Evolutionary conservation across 2,888 invertebrate species (phyloP), one percentile per base, ranked within the genome.

Genomic region (Drosophila merina): DNA sequence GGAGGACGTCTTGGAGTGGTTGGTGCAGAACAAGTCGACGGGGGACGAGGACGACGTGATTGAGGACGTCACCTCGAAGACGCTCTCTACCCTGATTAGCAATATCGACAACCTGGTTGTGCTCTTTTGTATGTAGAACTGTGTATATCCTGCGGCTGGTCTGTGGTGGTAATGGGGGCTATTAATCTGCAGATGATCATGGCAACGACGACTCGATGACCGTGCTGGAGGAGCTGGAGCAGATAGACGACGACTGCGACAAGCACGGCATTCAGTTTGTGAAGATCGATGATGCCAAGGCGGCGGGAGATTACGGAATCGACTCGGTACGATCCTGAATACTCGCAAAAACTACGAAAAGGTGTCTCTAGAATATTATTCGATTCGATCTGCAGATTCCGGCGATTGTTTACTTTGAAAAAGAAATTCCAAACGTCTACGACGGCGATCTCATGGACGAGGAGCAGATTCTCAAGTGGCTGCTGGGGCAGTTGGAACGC

Each of bases 41-140:
- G 97, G 97, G 47, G 97, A 97, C 90, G 97, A 97, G 90, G 97
- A 97, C 89, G 97, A 97, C 91, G 95, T 97, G 59, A 98, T 98
- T 85, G 98, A 98, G 92, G 97, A 98, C 90, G 97, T 98, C 62
- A 97, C 97, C n/a, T 94, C 96, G 62, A 97, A 97, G 92, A 97
- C 97, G 38, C 93, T 98, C 67, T 95, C 95, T 86, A 97, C 97
- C 42, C 94, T 98, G 49, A 97, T 98, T 84, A 95, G 95, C 89
- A 97, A 96, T 88, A 96, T 97, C 75, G 97, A 98, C 90, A 96
- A 97, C 92, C 94, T 98, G 90, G 97, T 97, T 84, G 98, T 98
- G 77, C 93, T 98, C 69, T 97, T 98, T 92, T 98, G 97, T 98
- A 93, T 94, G 96, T 93, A 79, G 40, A 55, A 26, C 20, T n/a